Evolutionary conservation across 2,797 vertebrate genomes (phyloP), one percentile per base, ranked within the genome.

Genomic region (Antrozous pallidus): DNA sequence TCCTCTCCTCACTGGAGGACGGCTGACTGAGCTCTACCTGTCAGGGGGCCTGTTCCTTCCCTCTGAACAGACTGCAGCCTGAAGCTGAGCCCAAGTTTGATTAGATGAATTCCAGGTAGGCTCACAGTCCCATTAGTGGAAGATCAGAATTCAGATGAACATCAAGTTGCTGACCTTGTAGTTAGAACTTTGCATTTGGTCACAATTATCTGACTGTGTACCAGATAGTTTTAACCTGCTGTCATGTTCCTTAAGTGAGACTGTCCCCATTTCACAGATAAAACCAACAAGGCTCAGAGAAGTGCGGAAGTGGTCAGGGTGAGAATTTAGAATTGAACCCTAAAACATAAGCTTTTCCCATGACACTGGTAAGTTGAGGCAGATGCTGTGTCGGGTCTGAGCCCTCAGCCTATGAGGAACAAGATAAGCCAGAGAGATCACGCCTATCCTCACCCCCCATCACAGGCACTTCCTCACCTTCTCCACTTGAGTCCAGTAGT

Each of bases 401-500:
- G 38, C 6, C 16, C 40, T 42, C n/a, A 70, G 14, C 4, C 61
- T 58, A 31, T 8, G 13, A 75, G 49, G 86, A 83, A 22, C 63
- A 63, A 61, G 33, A 51, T 7, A 28, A 79, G 40, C 20, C n/a
- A 54, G 10, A 7, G 11, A 88, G 33, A 28, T 8, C 20, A 18
- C 5, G 10, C 20, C 26, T 42, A 5, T 22, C 31, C 33, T 56
- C 22, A 13, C 16, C 11, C 31, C 16, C 65, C 56, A 24, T 51
- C 67, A 22, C 1, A 6, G 13, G 36, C 2, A 6, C 11, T 40
- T 67, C 45, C 88, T 95, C 94, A 98, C 98, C 98, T 98, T 98
- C 93, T 99, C 98, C 95, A 98, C 97, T 3, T 81, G 96, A 2
- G 97, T 82, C 99, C 98, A 99, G 24, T 98, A 92, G 93, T 99